These are phyloP conservation scores for Taenioides sp. DNA, from an alignment of 2,797 vertebrate genomes.

Conservation along the genomic window DNA sequence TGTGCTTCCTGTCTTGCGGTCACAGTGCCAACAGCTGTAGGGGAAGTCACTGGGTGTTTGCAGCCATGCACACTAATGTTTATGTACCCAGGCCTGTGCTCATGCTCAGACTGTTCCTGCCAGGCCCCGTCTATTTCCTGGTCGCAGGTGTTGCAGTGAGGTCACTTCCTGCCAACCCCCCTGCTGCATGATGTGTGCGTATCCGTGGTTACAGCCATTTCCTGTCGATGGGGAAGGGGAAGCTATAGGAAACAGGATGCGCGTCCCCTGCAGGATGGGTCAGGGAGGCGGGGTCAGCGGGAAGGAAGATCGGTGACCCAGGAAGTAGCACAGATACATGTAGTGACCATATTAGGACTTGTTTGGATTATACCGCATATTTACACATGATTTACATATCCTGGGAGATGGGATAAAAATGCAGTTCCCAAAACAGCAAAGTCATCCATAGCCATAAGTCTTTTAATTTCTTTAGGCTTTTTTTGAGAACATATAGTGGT, in stretches of 20 bases:
- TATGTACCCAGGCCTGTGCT: conserved; percentile 26
- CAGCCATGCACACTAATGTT: conserved; percentile 30
- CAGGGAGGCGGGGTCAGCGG: conserved; percentile 55
- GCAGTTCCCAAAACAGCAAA: neutral
- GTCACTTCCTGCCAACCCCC: conserved; percentile 72
- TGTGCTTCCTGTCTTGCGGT: conserved; percentile 71
- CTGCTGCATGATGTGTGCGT: conserved; percentile 28
- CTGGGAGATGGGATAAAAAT: neutral
- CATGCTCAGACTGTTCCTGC: conserved; percentile 27
- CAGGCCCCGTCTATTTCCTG: conserved; percentile 64
- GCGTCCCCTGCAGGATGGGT: conserved; percentile 74
- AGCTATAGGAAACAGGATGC: conserved; percentile 80
- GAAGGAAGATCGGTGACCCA: conserved; percentile 56
- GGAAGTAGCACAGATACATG: conserved; percentile 41
- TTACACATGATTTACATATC: neutral
- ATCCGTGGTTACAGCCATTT: conserved; percentile 70
- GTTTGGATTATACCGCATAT: conserved; percentile 8
- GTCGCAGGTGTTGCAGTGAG: conserved; percentile 80
- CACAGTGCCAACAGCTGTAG: conserved; percentile 72
- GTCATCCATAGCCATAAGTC: neutral
- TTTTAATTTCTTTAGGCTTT: neutral
- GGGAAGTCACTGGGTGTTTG: conserved; percentile 65
- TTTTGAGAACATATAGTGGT: no score
- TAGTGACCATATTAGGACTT: conserved; percentile 13
- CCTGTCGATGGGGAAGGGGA: conserved; percentile 71